These are phyloP conservation scores for Lordiphosa stackelbergi DNA, from an alignment of 1,140 invertebrate genomes.

Conservation along the genomic window DNA sequence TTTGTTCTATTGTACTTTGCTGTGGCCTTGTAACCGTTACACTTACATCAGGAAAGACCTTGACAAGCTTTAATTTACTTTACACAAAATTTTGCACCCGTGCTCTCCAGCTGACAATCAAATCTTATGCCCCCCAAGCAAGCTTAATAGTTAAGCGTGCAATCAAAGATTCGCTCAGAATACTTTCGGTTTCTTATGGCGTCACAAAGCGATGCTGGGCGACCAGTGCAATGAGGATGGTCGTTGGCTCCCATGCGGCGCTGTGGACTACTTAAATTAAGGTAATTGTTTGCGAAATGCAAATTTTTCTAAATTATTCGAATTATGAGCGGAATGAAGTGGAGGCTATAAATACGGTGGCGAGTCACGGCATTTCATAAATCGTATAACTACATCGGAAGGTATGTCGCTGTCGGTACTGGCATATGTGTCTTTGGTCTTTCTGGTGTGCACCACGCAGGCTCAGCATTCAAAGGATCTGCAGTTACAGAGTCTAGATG, in stretches of 20 bases:
- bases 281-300: constrained; percentile 44
- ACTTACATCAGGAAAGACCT: too few species aligned
- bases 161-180: not conserved
- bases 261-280: constrained; percentile 58
- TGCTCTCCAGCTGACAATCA: constrained; percentile 5
- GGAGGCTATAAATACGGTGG: constrained; percentile 41
- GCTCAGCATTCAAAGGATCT: constrained; percentile 20
- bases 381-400: not conserved
- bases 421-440: constrained; percentile 11
- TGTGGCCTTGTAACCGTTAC: too few species aligned
- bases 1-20: too few species aligned
- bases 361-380: constrained; percentile 12
- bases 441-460: constrained; percentile 12
- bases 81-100: not conserved
- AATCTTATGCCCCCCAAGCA: not conserved
- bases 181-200: not conserved
- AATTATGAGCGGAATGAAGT: constrained; percentile 34
- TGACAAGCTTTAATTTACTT: too few species aligned
- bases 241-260: constrained; percentile 23
- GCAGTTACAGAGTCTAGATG: constrained; percentile 41
- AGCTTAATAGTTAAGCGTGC: constrained; percentile 29
- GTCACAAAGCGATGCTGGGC: not conserved
- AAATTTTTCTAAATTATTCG: constrained; percentile 59
- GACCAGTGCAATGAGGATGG: not conserved
- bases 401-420: constrained; percentile 32